Evolutionary conservation across 2,113 vertebrate species (phyloP).

Genomic region (Cyphomyrus discorhynchus): DNA sequence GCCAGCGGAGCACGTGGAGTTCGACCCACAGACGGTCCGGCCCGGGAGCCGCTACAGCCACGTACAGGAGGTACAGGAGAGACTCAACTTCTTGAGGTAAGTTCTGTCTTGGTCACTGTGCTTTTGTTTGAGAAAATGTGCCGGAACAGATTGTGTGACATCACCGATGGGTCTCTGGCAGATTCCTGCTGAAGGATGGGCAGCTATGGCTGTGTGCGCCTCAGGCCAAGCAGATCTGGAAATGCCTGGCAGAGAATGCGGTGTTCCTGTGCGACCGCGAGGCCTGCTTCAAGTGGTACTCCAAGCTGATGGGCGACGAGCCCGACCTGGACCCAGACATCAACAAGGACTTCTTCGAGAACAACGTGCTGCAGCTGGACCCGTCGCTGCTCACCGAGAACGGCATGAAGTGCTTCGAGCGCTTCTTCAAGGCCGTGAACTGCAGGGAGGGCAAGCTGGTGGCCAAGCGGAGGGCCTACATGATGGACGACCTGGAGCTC

Average conservation of each 20-base stretch:
- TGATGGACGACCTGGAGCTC: conserved; percentile 99
- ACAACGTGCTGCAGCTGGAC: conserved; percentile 96
- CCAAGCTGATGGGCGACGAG: conserved; percentile 98
- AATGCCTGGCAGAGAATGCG: conserved; percentile 97
- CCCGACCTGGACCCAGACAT: conserved; percentile 98
- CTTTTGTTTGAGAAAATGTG: neutral
- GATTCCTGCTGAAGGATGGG: conserved; percentile 96
- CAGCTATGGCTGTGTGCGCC: conserved; percentile 97
- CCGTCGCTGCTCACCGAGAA: conserved; percentile 97
- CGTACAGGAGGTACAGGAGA: conserved; percentile 96
- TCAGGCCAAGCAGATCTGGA: conserved; percentile 99
- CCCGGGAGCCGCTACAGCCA: conserved; percentile 96
- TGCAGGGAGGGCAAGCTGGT: conserved; percentile 98
- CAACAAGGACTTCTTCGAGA: conserved; percentile 99
- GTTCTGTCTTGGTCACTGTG: neutral
- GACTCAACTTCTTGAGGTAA: conserved; percentile 93
- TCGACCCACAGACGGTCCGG: conserved; percentile 95
- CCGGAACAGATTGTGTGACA: neutral
- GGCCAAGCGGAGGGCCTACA: conserved; percentile 93
- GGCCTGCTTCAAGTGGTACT: conserved; percentile 99
- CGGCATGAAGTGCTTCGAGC: conserved; percentile 99
- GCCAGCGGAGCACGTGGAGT: conserved; percentile 84
- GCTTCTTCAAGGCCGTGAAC: conserved; percentile 99
- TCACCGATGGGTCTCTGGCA: conserved; percentile 44
- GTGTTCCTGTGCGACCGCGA: conserved; percentile 98